phyloP scores from a whole-genome alignment of 2,797 vertebrate genomes.

The Echeneis naucrates region DNA sequence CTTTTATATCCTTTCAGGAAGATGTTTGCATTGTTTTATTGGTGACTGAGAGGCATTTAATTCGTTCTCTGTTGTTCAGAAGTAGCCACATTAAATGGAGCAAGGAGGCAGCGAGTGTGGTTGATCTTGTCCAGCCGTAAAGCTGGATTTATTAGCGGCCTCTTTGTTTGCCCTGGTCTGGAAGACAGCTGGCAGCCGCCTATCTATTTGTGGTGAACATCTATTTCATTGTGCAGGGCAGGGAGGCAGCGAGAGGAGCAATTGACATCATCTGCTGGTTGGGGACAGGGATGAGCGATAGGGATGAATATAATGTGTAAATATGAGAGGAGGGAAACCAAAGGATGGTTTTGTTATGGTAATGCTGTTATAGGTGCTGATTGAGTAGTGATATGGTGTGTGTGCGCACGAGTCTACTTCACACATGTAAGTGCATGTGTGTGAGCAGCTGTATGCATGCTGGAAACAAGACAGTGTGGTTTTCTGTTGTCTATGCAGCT shows the following conservation, averaged over 20 bases:
- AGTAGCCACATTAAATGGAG: slow-evolving; percentile 82
- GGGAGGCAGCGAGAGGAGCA: slow-evolving; percentile 75
- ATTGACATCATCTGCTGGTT: slow-evolving; percentile 81
- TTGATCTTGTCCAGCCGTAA: slow-evolving; percentile 82
- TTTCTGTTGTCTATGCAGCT: slow-evolving; percentile 53
- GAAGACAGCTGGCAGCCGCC: slow-evolving; percentile 86
- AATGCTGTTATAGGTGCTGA: slow-evolving; percentile 84
- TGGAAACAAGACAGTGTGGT: slow-evolving; percentile 58
- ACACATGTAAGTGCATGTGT: slow-evolving; percentile 46
- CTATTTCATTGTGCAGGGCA: slow-evolving; percentile 78
- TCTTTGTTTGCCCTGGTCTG: slow-evolving; percentile 84
- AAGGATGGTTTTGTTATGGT: slow-evolving; percentile 85
- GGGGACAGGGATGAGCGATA: slow-evolving; percentile 81
- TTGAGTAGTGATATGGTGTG: slow-evolving; percentile 78
- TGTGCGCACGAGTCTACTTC: background rate
- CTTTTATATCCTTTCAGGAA: slow-evolving; percentile 78
- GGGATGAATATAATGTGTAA: slow-evolving; percentile 87
- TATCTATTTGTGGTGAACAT: slow-evolving; percentile 82
- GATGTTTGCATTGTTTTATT: slow-evolving; percentile 85
- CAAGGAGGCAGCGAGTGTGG: slow-evolving; percentile 78
- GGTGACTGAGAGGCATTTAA: slow-evolving; percentile 81
- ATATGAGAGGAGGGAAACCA: slow-evolving; percentile 81
- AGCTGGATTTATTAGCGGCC: slow-evolving; percentile 87
- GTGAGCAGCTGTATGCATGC: slow-evolving; percentile 79
- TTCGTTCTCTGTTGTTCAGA: slow-evolving; percentile 75